Evolutionary conservation across 2,888 invertebrate species (phyloP).

Genomic region (Notodonta ziczac): DNA sequence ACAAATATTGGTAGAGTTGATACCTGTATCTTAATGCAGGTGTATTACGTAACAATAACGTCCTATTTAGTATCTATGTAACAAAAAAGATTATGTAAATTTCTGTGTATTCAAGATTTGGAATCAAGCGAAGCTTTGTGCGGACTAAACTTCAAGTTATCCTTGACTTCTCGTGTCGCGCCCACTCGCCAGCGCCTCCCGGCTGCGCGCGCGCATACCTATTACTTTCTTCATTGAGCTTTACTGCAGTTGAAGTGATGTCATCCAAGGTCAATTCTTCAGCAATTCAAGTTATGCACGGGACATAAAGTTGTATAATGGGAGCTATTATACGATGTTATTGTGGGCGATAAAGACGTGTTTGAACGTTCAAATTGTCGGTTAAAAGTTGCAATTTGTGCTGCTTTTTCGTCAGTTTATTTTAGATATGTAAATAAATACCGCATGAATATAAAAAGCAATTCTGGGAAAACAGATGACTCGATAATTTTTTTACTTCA

Average conservation of each 20-base stretch:
- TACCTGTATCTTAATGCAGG: no score
- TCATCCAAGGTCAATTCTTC: constrained; percentile 4
- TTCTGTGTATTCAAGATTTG: neutral
- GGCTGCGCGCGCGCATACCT: constrained; percentile 33
- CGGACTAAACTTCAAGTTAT: constrained; percentile 21
- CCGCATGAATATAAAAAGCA: no score
- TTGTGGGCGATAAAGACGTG: neutral
- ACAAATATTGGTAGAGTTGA: no score
- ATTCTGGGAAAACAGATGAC: no score
- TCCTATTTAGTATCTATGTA: no score
- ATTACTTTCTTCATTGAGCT: constrained; percentile 44
- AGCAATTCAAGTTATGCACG: constrained; percentile 5
- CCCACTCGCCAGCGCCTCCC: constrained; percentile 20
- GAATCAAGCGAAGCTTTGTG: constrained; percentile 18
- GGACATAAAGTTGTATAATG: constrained; percentile 4
- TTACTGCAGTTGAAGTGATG: constrained; percentile 13
- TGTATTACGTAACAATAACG: no score
- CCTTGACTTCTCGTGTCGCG: constrained; percentile 46
- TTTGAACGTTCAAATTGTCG: neutral
- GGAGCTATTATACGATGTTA: neutral
- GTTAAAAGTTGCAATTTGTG: neutral
- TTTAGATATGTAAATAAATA: no score
- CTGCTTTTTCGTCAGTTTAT: neutral
- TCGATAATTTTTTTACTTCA: no score
- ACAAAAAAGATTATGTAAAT: no score